Conservation (phyloP, 2,797 vertebrate genomes). For the Oreochromis grahami region DNA sequence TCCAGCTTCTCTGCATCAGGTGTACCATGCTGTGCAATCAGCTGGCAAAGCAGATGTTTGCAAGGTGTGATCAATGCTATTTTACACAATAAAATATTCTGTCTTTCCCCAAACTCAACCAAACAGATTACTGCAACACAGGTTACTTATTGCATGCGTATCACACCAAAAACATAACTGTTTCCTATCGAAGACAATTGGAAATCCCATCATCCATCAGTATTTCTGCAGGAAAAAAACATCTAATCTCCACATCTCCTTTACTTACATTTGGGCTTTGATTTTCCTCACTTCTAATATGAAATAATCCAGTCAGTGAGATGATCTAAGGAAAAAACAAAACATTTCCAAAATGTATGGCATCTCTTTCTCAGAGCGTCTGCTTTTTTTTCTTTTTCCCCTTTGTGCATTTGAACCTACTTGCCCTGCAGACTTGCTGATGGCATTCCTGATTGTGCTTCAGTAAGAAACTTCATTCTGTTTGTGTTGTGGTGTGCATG, state of each 20-base stretch:
- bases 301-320: background rate
- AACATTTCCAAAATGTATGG: accelerated
- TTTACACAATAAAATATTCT: background rate
- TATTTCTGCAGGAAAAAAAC: background rate
- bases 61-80: background rate
- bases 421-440: accelerated
- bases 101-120: background rate
- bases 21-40: background rate
- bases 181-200: accelerated
- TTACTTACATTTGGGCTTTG: background rate
- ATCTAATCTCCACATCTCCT: background rate
- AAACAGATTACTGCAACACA: background rate
- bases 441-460: background rate
- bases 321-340: background rate
- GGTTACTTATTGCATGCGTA: background rate
- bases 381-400: accelerated
- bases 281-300: background rate
- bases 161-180: background rate
- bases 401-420: background rate
- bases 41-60: background rate
- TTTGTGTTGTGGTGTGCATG: background rate
- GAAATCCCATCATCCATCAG: background rate
- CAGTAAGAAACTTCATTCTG: background rate
- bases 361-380: background rate
- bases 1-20: background rate